Percentiles rank a stretch among this genome's conserved stretches.
Evolutionary conservation across 2,888 invertebrate genomes (phyloP).

Genomic region (Drosophila rellima): DNA sequence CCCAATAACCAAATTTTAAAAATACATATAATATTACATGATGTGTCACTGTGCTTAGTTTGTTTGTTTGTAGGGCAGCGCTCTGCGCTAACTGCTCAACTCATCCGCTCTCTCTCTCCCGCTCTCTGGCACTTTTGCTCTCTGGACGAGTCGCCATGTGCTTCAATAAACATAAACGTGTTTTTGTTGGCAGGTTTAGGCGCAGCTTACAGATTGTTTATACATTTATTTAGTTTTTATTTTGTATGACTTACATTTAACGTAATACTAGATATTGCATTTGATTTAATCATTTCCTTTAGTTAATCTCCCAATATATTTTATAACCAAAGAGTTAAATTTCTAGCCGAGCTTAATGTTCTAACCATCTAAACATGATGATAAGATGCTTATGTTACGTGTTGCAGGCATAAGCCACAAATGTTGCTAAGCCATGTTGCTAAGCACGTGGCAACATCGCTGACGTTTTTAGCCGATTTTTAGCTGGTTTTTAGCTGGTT

Average conservation of each 20-base stretch:
- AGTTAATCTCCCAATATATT: neutral
- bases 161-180: conserved; percentile 71
- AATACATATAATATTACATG: neutral
- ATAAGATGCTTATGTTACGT: neutral
- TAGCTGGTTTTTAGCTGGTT: conserved; percentile 22
- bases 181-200: conserved; percentile 62
- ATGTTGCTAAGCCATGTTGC: conserved; percentile 56
- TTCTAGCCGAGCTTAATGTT: conserved; percentile 3
- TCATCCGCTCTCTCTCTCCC: conserved; percentile 4
- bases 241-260: conserved; percentile 26
- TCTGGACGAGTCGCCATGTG: conserved; percentile 58
- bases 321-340: neutral
- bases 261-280: conserved; percentile 10
- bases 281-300: conserved; percentile 5
- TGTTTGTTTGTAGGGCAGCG: conserved; percentile 47
- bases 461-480: conserved; percentile 21
- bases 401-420: conserved; percentile 17
- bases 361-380: neutral
- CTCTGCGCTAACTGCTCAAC: conserved; percentile 7
- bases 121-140: conserved; percentile 13
- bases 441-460: conserved; percentile 29
- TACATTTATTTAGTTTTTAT: conserved; percentile 39
- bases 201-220: conserved; percentile 54
- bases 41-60: conserved; percentile 34
- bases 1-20: neutral